Conservation (phyloP, 2,113 vertebrate genomes). For the Bucco capensis region DNA sequence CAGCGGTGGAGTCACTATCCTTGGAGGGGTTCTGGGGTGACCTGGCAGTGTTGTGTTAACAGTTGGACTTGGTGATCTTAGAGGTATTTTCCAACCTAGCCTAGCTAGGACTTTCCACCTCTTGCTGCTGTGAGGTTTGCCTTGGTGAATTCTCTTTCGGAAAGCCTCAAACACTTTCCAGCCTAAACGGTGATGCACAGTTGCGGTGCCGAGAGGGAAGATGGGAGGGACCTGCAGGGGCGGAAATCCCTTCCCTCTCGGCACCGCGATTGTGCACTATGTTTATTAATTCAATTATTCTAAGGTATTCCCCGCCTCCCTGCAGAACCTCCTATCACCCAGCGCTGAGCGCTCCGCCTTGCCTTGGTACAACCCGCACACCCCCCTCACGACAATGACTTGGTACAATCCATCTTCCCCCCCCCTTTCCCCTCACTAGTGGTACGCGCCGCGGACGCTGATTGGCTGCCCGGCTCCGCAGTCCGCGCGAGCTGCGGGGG, state of each 20-base stretch:
- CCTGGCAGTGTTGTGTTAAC: no score
- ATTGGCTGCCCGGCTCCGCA: conserved; percentile 19
- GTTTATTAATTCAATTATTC: background rate
- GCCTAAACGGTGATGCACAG: background rate
- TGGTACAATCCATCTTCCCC: background rate
- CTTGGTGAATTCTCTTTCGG: background rate
- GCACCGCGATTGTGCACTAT: rapidly evolving
- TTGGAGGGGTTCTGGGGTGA: no score
- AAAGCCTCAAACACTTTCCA: background rate
- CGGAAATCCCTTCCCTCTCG: no score
- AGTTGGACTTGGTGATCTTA: no score
- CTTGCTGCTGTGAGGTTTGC: no score
- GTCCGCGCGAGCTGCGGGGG: conserved; percentile 37
- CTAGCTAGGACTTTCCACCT: rapidly evolving
- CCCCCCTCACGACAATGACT: background rate
- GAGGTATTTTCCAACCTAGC: no score
- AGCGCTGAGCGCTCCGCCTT: background rate
- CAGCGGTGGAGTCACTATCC: no score
- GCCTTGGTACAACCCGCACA: no score
- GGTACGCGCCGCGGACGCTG: background rate
- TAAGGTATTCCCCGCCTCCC: no score
- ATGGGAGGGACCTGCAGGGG: rapidly evolving
- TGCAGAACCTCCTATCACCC: no score
- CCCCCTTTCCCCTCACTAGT: background rate
- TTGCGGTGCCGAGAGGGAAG: background rate